Percentiles rank a stretch among this genome's conserved stretches.
Evolutionary conservation across 2,113 vertebrate species (phyloP).

Genomic region (Vulpes vulpes): DNA sequence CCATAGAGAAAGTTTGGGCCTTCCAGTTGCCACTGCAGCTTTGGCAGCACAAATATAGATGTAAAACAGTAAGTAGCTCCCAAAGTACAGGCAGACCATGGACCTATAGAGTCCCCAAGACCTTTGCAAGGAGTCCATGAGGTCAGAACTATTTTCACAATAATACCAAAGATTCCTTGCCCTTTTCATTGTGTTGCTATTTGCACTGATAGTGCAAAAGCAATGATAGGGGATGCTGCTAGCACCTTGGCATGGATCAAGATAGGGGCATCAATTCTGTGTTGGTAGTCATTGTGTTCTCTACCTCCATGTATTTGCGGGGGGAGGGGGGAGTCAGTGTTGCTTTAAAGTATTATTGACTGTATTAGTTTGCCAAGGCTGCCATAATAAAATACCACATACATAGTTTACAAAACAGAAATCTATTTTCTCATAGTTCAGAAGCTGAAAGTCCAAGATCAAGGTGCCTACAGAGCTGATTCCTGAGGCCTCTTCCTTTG

Average conservation of each 20-base stretch:
- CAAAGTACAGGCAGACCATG: background rate
- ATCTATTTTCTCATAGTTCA: background rate
- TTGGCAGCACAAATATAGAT: background rate
- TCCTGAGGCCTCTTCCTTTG: background rate
- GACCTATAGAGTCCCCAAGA: background rate
- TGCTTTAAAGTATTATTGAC: background rate
- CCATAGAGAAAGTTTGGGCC: background rate
- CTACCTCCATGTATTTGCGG: background rate
- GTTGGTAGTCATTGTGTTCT: background rate
- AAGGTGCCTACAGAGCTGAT: background rate
- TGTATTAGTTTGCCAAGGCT: background rate
- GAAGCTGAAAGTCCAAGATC: conserved; percentile 15
- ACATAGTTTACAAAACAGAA: background rate
- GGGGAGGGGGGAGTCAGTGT: background rate
- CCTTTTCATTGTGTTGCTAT: background rate
- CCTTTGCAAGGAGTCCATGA: background rate
- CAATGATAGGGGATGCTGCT: background rate
- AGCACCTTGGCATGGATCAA: background rate
- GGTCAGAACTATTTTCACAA: background rate
- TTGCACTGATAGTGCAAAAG: background rate
- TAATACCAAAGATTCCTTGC: background rate
- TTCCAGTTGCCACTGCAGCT: background rate
- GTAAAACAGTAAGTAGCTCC: background rate
- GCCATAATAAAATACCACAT: background rate
- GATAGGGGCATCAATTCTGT: background rate